These are phyloP conservation scores for Campodea augens DNA, from an alignment of 1,140 invertebrate genomes.

Conservation along the genomic window DNA sequence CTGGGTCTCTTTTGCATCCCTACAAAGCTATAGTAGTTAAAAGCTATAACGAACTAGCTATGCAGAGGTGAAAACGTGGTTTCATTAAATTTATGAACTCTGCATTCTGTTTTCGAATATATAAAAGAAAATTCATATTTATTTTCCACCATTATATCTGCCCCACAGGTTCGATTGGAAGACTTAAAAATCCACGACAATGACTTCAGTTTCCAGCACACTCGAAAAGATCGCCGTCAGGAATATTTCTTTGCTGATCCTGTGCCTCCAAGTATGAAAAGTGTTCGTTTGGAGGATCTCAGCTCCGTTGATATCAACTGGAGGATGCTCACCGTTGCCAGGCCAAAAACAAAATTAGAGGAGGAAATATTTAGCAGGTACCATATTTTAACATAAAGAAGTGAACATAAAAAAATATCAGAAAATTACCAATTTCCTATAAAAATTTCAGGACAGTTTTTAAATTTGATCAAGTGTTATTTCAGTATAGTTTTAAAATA, in stretches of 20 bases:
- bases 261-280: slow-evolving; percentile 58
- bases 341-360: slow-evolving; percentile 60
- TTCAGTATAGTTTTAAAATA: neutral
- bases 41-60: too few species aligned
- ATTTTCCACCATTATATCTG: too few species aligned
- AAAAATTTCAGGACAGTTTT: neutral
- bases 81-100: too few species aligned
- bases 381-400: slow-evolving; percentile 12
- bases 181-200: slow-evolving; percentile 44
- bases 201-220: slow-evolving; percentile 32
- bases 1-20: too few species aligned
- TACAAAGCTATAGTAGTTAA: too few species aligned
- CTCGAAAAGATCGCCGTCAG: slow-evolving; percentile 3
- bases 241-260: slow-evolving; percentile 39
- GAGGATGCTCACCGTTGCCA: slow-evolving; percentile 70
- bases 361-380: slow-evolving; percentile 73
- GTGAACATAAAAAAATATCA: too few species aligned
- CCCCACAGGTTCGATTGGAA: slow-evolving; percentile 26
- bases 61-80: too few species aligned
- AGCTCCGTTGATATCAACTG: slow-evolving; percentile 74
- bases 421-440: neutral
- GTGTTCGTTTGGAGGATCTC: slow-evolving; percentile 53
- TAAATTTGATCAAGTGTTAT: neutral
- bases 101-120: too few species aligned
- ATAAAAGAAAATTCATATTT: too few species aligned